A percentile compares a stretch with the other conserved stretches of the same genome.
phyloP scores from a whole-genome alignment of 2,113 vertebrate species.

The Grammomys dolichurus region DNA sequence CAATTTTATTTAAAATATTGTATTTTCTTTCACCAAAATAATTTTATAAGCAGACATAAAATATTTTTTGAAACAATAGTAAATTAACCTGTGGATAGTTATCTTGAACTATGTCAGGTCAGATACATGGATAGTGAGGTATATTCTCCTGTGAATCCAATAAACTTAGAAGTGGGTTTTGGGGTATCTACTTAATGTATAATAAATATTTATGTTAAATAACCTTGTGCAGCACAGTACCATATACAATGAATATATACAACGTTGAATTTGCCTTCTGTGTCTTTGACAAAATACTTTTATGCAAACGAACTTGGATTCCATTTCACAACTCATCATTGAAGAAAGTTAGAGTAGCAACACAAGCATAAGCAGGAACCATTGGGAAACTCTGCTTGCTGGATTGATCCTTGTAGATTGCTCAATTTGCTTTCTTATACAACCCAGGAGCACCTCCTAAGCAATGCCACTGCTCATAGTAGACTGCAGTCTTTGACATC shows the following conservation, averaged over 20 bases:
- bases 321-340: background rate
- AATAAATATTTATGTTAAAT: background rate
- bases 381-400: background rate
- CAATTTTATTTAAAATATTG: background rate
- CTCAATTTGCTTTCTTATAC: background rate
- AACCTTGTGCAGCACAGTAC: background rate
- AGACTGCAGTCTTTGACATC: background rate
- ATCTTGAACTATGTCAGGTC: background rate
- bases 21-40: background rate
- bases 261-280: background rate
- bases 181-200: background rate
- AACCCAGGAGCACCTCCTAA: rapidly evolving
- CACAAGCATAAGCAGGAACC: background rate
- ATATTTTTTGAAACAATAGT: background rate
- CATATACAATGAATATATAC: background rate
- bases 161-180: background rate
- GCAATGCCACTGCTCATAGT: background rate
- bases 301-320: background rate
- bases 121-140: background rate
- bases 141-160: background rate
- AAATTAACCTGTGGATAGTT: background rate
- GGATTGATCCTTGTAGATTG: background rate
- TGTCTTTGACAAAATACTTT: background rate
- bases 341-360: background rate
- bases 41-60: background rate